A percentile compares a stretch with the other conserved stretches of the same genome.
phyloP scores from a whole-genome alignment of 2,113 vertebrate species.

The Alligator mississippiensis region DNA sequence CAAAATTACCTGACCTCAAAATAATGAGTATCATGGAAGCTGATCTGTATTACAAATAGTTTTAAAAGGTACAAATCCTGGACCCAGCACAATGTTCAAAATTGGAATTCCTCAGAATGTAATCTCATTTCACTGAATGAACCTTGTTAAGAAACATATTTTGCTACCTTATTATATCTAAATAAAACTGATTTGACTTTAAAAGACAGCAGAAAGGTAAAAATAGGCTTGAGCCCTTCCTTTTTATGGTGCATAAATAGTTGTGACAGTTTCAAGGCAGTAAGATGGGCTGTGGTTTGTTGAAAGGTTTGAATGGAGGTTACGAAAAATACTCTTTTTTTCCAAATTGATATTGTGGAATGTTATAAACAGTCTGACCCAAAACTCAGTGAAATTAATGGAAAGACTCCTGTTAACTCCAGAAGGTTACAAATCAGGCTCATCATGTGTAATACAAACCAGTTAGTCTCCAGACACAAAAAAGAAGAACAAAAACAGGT shows the following conservation, averaged over 20 bases:
- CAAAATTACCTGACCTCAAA: neutral
- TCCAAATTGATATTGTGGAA: neutral
- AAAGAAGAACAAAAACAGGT: neutral
- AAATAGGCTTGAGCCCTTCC: neutral
- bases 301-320: neutral
- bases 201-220: neutral
- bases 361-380: neutral
- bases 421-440: neutral
- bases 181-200: neutral
- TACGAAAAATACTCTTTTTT: accelerated
- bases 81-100: neutral
- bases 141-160: neutral
- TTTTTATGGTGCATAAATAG: neutral
- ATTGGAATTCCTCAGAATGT: neutral
- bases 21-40: neutral
- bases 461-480: neutral
- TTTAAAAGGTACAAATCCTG: neutral
- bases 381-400: neutral
- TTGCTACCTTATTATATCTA: neutral
- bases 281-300: neutral
- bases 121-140: neutral
- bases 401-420: neutral
- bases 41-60: neutral
- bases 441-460: neutral
- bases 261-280: neutral